A percentile compares a stretch with the other conserved stretches of the same genome.
phyloP scores from a whole-genome alignment of 2,113 vertebrate species.

The Athene noctua region DNA sequence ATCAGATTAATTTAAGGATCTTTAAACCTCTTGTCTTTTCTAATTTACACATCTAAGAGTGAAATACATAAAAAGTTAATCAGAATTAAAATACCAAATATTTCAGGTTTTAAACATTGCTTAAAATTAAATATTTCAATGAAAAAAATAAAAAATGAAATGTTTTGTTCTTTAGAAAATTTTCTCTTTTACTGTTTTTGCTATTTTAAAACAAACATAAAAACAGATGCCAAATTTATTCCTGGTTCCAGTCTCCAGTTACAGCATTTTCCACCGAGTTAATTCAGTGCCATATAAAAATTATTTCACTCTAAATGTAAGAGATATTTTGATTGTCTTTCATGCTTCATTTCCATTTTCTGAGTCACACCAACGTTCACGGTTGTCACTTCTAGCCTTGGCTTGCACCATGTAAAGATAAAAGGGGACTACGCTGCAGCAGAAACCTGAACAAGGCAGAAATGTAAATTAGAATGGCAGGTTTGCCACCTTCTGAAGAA shows the following conservation, averaged over 20 bases:
- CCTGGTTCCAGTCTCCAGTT: not conserved
- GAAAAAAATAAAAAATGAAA: not conserved
- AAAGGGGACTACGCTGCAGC: not conserved
- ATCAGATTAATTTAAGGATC: not conserved
- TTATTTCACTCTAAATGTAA: not conserved
- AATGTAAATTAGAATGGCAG: not conserved
- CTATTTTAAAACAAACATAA: not conserved
- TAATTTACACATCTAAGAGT: not conserved
- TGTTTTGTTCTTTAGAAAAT: not conserved
- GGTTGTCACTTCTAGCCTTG: not conserved
- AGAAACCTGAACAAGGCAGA: not conserved
- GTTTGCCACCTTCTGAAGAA: not conserved
- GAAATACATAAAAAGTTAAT: not conserved
- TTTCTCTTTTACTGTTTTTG: not conserved
- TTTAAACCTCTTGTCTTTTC: not conserved
- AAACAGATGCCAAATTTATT: not conserved
- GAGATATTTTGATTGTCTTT: conserved; percentile 18
- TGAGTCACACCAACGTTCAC: not conserved
- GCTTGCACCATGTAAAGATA: not conserved
- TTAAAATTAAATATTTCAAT: not conserved
- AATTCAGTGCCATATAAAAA: not conserved
- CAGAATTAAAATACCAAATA: not conserved
- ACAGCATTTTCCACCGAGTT: not conserved
- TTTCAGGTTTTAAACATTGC: not conserved
- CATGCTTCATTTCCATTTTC: not conserved